These are phyloP conservation scores for Odocoileus virginianus DNA, from an alignment of 2,113 vertebrate species.

Conservation along the genomic window DNA sequence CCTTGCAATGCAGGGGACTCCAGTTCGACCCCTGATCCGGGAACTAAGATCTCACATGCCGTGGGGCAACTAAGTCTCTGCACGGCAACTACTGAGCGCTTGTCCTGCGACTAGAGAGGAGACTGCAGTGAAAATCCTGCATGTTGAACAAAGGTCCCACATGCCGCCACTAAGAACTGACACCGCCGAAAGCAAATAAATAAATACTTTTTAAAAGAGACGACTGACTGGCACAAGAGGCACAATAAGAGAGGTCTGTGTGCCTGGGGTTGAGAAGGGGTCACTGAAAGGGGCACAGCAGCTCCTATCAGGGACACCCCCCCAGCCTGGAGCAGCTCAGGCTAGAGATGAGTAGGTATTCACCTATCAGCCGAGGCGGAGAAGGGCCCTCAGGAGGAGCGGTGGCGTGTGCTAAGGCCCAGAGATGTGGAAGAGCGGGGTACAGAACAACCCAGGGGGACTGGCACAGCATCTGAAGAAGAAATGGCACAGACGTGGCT, in stretches of 20 bases:
- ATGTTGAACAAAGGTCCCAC: neutral
- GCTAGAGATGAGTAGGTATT: neutral
- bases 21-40: neutral
- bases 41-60: neutral
- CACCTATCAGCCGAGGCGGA: neutral
- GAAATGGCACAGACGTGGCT: neutral
- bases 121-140: neutral
- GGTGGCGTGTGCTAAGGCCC: neutral
- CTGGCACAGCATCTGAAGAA: neutral
- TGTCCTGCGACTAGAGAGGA: neutral
- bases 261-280: neutral
- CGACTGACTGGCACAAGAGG: rapidly evolving
- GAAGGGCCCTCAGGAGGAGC: neutral
- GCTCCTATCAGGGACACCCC: neutral
- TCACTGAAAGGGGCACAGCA: no score
- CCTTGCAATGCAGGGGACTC: neutral
- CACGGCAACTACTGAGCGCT: neutral
- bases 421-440: neutral
- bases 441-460: no score
- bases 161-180: neutral
- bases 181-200: neutral
- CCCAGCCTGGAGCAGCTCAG: neutral
- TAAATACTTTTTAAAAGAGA: neutral
- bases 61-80: neutral
- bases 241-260: no score